These are phyloP conservation scores for Panulirus ornatus DNA, from an alignment of 1,140 invertebrate genomes.

Conservation along the genomic window DNA sequence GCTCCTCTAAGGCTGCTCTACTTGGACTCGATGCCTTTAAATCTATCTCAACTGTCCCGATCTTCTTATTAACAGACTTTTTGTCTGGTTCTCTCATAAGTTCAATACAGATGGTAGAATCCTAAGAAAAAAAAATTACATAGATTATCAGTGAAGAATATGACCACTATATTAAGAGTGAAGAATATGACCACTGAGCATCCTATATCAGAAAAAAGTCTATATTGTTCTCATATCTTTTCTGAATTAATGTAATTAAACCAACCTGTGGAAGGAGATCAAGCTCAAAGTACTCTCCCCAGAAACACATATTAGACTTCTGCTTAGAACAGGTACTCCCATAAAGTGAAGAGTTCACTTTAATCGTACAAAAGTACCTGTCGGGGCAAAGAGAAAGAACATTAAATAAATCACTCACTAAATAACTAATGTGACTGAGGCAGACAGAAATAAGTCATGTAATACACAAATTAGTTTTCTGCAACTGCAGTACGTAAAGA, in stretches of 20 bases:
- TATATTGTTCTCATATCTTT: too few species aligned
- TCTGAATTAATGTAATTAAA: too few species aligned
- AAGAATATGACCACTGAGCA: too few species aligned
- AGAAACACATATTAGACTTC: constrained; percentile 95
- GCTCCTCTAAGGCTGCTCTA: constrained; percentile 85
- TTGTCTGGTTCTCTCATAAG: constrained; percentile 86
- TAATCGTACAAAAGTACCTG: constrained; percentile 93
- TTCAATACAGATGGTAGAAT: constrained; percentile 89
- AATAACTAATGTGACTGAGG: too few species aligned
- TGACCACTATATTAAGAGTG: too few species aligned
- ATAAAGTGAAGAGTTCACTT: constrained; percentile 92
- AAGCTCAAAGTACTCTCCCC: constrained; percentile 98
- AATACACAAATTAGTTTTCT: too few species aligned
- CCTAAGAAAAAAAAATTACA: constrained; percentile 22
- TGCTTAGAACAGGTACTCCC: constrained; percentile 93
- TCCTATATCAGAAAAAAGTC: too few species aligned
- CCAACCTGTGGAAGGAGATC: constrained; percentile 83
- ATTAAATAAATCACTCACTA: too few species aligned
- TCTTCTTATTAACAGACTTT: constrained; percentile 79
- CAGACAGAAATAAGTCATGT: too few species aligned
- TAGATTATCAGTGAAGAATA: too few species aligned
- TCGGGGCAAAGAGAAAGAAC: neutral
- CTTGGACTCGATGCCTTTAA: constrained; percentile 33
- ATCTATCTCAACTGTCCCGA: constrained; percentile 58
- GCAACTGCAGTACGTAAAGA: too few species aligned